phyloP scores from a whole-genome alignment of 2,888 invertebrate species.

The Crocallis elinguaria region DNA sequence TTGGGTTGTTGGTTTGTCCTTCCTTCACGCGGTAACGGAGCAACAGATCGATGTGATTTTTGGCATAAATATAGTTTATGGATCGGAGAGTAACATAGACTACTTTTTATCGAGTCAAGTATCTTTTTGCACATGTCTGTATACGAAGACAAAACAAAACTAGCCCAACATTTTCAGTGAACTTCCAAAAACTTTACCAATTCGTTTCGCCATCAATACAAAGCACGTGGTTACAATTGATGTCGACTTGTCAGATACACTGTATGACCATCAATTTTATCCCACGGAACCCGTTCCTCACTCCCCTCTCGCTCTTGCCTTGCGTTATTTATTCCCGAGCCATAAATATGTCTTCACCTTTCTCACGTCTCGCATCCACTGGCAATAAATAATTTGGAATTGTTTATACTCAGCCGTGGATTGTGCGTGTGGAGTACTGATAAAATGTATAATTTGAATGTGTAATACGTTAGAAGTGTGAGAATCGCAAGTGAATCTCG shows the following conservation, averaged over 20 bases:
- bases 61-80: no score
- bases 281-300: constrained; percentile 25
- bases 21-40: no score
- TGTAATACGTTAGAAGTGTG: background rate
- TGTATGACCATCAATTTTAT: background rate
- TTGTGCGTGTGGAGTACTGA: constrained; percentile 16
- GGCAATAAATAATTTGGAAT: constrained; percentile 37
- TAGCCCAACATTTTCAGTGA: no score
- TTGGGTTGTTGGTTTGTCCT: no score
- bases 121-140: no score
- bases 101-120: no score
- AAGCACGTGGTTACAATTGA: background rate
- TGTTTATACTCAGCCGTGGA: constrained; percentile 19
- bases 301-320: constrained; percentile 40
- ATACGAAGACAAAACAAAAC: no score
- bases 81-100: no score
- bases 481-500: background rate
- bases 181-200: no score
- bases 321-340: constrained; percentile 50
- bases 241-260: background rate
- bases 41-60: no score
- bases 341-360: constrained; percentile 67
- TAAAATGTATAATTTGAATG: constrained; percentile 14
- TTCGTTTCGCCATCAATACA: background rate
- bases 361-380: constrained; percentile 38